A percentile compares a stretch with the other conserved stretches of the same genome.
Conservation (phyloP, 1,140 invertebrate species). For the Drosophila burlai region DNA sequence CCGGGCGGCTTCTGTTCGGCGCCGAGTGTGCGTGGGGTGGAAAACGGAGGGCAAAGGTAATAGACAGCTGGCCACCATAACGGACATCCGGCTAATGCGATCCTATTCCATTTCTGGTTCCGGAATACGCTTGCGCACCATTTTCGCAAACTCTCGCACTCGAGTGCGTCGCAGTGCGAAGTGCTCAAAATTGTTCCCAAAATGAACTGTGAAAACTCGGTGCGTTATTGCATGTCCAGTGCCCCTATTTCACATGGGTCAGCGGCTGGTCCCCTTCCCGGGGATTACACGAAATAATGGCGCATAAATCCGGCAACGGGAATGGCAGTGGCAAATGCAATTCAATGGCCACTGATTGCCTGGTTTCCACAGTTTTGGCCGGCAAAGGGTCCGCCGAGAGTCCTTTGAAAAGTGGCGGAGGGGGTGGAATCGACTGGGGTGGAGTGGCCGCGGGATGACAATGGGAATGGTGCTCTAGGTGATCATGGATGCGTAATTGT, state of each 20-base stretch:
- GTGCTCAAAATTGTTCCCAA: constrained; percentile 34
- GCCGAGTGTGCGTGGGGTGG: constrained; percentile 1
- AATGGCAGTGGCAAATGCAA: constrained; percentile 46
- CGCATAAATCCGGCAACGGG: constrained; percentile 72
- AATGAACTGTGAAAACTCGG: constrained; percentile 36
- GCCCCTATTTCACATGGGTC: constrained; percentile 82
- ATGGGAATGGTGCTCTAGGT: constrained; percentile 22
- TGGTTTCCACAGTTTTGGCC: constrained; percentile 20
- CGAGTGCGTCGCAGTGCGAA: constrained; percentile 47
- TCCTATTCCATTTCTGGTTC: constrained; percentile 34
- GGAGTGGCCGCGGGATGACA: constrained; percentile 26
- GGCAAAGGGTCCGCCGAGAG: constrained; percentile 22
- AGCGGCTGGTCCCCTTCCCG: constrained; percentile 39
- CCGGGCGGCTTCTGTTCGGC: not conserved
- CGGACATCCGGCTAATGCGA: constrained; percentile 77
- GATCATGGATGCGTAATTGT: constrained; percentile 53
- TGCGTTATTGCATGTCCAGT: constrained; percentile 61
- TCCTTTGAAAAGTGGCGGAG: constrained; percentile 19
- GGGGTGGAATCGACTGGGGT: constrained; percentile 17
- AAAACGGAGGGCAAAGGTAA: not conserved
- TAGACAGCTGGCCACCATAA: constrained; percentile 64
- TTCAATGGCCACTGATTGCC: constrained; percentile 71
- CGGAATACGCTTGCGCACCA: constrained; percentile 47
- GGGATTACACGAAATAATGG: constrained; percentile 76
- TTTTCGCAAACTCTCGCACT: constrained; percentile 62